Base-by-base conservation (phyloP, 1,140 invertebrate species). In the Eueides isabella region DNA sequence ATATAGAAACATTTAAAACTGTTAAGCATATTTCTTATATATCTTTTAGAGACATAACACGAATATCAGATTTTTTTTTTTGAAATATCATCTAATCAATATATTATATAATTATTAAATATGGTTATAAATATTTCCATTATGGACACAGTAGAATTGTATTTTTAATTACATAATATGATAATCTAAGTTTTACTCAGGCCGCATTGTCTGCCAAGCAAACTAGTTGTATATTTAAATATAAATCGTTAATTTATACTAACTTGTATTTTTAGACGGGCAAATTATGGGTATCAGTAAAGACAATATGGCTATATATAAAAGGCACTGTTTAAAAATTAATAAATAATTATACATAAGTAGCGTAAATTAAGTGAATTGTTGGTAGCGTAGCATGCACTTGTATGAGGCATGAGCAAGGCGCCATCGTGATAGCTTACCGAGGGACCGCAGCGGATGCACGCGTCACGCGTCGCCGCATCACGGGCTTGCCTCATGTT, bases 401-500 rank as follows among this genome's bases (percentile, higher is more conserved):
- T 81, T 81, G 80, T 19, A 9, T 14, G 16, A 19, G 5, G n/a
- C 6, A 44, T 14, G 41, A 82, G 81, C 73, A 75, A 82, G 87
- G 87, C 80, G 71, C 67, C 55, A 23, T 66, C 68, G 74, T 61
- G 31, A 65, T 80, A 80, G 80, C 78, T 87, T 29, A 86, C 85
- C 84, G 85, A 85, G 83, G 85, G 88, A 78, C 76, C 76, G 55
- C 76, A 72, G 83, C 86, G 86, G 87, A 89, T 87, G 83, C 80
- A 30, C 74, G 62, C 82, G 89, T 89, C 88, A 90, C 87, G 89
- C 89, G 75, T 80, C 86, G 87, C 74, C 84, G 83, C 88, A 80
- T 87, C 86, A 88, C 87, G 84, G 71, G 79, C 81, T 89, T 89
- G 84, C 88, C 81, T 87, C 87, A 91, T 78, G 71, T 71, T 69